phyloP scores from a whole-genome alignment of 2,888 invertebrate species.

The Mycalesis mineus region DNA sequence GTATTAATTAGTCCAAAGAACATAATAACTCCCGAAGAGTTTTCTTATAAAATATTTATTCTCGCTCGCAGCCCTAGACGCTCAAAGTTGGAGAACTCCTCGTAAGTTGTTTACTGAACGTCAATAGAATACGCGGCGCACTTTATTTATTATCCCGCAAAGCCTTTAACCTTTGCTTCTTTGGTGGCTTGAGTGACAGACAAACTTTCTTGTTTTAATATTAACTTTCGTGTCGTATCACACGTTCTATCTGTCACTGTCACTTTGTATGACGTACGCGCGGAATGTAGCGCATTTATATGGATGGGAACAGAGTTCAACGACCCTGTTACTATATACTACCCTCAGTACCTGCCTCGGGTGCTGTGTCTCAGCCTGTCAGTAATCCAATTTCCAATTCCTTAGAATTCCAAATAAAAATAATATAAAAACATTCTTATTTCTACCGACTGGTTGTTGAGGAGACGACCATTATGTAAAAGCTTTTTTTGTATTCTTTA shows the following conservation, averaged over 20 bases:
- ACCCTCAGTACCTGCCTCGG: too few species aligned
- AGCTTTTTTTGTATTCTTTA: too few species aligned
- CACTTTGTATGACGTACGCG: neutral
- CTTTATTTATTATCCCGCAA: neutral
- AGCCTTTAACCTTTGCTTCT: neutral
- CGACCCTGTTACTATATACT: too few species aligned
- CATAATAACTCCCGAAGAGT: neutral
- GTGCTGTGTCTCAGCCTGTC: too few species aligned
- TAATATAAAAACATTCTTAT: too few species aligned
- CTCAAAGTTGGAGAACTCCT: constrained; percentile 1
- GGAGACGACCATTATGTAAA: too few species aligned
- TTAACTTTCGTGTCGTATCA: neutral
- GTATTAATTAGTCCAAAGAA: neutral
- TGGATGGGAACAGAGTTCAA: too few species aligned
- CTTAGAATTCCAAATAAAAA: too few species aligned
- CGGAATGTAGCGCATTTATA: too few species aligned
- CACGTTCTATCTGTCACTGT: neutral
- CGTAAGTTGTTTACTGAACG: neutral
- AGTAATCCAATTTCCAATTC: too few species aligned
- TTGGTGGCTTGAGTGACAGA: neutral
- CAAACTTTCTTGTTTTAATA: neutral
- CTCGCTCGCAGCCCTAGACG: neutral
- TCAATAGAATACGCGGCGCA: neutral
- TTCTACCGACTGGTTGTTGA: too few species aligned
- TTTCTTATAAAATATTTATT: neutral